phyloP scores from a whole-genome alignment of 2,888 invertebrate species.

The Liodrosophila aerea region DNA sequence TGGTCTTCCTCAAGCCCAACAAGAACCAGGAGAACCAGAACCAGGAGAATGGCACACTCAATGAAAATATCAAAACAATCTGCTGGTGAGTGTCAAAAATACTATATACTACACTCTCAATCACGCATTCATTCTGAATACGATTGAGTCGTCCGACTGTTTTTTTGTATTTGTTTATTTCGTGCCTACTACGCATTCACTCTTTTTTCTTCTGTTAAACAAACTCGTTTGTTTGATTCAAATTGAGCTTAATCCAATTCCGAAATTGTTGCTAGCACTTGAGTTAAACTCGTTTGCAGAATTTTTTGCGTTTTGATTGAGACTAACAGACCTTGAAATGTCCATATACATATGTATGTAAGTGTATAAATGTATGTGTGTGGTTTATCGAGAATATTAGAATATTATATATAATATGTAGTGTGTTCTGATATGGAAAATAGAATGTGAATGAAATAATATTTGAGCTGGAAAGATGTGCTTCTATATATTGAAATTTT shows the following conservation, averaged over 20 bases:
- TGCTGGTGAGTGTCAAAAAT: constrained; percentile 77
- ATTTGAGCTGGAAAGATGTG: no score
- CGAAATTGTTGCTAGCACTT: background rate
- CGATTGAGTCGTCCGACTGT: no score
- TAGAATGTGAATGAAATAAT: no score
- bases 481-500: no score
- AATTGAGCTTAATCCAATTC: constrained; percentile 8
- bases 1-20: constrained; percentile 84
- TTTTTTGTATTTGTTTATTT: background rate
- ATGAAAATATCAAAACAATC: constrained; percentile 82
- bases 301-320: background rate
- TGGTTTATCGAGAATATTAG: no score
- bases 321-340: no score
- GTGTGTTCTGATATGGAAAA: no score
- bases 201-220: constrained; percentile 1
- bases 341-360: no score
- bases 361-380: no score
- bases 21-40: constrained; percentile 77
- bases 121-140: background rate
- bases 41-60: constrained; percentile 78
- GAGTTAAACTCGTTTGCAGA: constrained; percentile 15
- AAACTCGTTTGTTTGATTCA: no score
- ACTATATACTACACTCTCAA: background rate
- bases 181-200: constrained; percentile 11
- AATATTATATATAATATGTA: no score